Evolutionary conservation across 2,797 vertebrate genomes (phyloP).

Genomic region (Acomys russatus): DNA sequence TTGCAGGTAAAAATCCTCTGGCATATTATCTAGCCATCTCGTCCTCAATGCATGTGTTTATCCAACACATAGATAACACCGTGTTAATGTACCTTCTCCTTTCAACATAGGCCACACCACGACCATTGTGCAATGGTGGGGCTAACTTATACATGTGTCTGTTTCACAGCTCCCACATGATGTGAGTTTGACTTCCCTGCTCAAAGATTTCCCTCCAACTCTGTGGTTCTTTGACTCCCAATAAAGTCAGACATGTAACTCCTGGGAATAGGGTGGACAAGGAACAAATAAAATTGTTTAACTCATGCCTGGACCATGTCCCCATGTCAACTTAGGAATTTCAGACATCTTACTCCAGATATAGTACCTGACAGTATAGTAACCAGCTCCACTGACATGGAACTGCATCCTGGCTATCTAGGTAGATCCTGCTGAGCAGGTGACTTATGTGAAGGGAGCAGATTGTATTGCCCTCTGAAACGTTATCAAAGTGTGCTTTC

Average conservation of each 20-base stretch:
- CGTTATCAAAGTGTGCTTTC: background rate
- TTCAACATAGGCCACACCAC: background rate
- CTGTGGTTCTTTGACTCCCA: background rate
- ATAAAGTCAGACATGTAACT: background rate
- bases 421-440: background rate
- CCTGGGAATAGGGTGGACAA: background rate
- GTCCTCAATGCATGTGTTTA: background rate
- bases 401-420: background rate
- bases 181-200: background rate
- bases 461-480: background rate
- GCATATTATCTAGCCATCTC: constrained; percentile 6
- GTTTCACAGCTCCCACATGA: background rate
- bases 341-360: background rate
- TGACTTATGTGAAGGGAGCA: background rate
- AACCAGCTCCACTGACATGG: background rate
- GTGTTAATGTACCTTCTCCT: background rate
- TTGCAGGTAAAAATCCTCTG: background rate
- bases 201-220: background rate
- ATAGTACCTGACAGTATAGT: background rate
- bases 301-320: background rate
- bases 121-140: background rate
- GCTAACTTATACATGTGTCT: background rate
- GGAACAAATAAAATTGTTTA: background rate
- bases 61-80: background rate
- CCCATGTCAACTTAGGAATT: background rate